Evolutionary conservation across 1,140 invertebrate species (phyloP), one percentile per base, ranked within the genome.

Genomic region (Polypedilum vanderplanki): DNA sequence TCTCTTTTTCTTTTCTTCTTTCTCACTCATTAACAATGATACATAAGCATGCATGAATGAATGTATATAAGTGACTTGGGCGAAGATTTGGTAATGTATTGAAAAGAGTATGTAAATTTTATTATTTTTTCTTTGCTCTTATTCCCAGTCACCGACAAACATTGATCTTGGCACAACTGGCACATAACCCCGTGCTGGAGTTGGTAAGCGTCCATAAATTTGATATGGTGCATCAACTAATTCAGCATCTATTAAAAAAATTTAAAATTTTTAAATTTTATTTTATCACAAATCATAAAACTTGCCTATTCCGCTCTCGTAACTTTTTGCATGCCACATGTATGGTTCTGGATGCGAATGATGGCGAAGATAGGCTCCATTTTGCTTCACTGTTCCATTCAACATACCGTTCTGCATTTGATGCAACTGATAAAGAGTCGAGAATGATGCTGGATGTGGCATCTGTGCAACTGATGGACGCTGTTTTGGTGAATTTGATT

Each of bases 281-380:
- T 70, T 4, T 70, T 70, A 20, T 10, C 3, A 20, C 3, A 57
- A 8, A 22, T 0, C 1, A n/a, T 15, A 67, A 3, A 2, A 3
- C 20, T 20, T 70, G 94, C 93, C 93, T 87, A 94, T 92, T 85
- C 93, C 93, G 83, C 91, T 94, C 83, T 95, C 93, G 82, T 92
- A 93, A 82, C 91, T 93, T 83, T 92, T 89, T 67, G 93, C 90
- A 82, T 94, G 93, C 88, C 93, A 95, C 85, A 95, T 90, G 76
- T 89, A 86, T 41, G 88, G 87, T 12, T 86, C 83, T 9, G 17
- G 65, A 77, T 84, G 84, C 78, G 85, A 85, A 40, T 81, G 79
- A 20, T 70, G 65, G 7, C 65, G 65, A 70, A 20, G 15, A 18
- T 8, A 70, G 0, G 10, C 17, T 22, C 65, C 65, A 20, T 70